phyloP scores from a whole-genome alignment of 53 echinoderm and acorn worm genomes.

The Henricia sp. region DNA sequence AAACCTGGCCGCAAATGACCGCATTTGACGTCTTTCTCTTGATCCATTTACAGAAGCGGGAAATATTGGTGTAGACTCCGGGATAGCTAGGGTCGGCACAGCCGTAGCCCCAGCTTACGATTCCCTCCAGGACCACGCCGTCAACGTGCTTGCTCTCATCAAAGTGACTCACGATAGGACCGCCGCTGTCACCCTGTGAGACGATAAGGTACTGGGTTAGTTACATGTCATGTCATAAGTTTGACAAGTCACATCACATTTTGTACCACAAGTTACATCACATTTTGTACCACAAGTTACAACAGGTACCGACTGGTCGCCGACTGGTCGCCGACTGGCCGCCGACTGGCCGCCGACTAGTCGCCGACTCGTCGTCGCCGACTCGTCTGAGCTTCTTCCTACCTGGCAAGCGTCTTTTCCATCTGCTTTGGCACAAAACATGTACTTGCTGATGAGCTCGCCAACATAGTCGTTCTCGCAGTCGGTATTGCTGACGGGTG shows the following conservation, averaged over 20 bases:
- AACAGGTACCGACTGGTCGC: neutral
- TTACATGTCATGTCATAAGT: too few relatives aligned
- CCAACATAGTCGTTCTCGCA: conserved; percentile 2
- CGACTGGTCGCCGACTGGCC: neutral
- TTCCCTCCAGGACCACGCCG: conserved; percentile 3
- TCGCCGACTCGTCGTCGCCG: neutral
- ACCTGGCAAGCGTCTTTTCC: conserved; percentile 55
- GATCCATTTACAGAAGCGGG: conserved; percentile 28
- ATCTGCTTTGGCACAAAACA: conserved; percentile 34
- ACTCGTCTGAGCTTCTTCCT: neutral
- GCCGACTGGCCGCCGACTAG: neutral
- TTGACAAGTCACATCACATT: neutral
- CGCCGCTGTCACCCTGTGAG: conserved; percentile 36
- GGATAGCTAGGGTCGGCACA: conserved; percentile 35
- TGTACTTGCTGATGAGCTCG: conserved; percentile 7
- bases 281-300: neutral
- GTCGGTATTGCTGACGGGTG: neutral
- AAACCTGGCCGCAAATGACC: conserved; percentile 3
- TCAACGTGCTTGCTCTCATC: neutral
- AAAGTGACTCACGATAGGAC: conserved; percentile 28
- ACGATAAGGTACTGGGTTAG: neutral
- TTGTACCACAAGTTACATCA: neutral
- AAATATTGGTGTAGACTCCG: conserved; percentile 28
- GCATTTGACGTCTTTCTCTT: neutral
- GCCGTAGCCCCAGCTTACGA: conserved; percentile 52